A percentile compares a stretch with the other conserved stretches of the same genome.
Evolutionary conservation across 1,140 invertebrate genomes (phyloP).

Genomic region (Ridgeia piscesae): DNA sequence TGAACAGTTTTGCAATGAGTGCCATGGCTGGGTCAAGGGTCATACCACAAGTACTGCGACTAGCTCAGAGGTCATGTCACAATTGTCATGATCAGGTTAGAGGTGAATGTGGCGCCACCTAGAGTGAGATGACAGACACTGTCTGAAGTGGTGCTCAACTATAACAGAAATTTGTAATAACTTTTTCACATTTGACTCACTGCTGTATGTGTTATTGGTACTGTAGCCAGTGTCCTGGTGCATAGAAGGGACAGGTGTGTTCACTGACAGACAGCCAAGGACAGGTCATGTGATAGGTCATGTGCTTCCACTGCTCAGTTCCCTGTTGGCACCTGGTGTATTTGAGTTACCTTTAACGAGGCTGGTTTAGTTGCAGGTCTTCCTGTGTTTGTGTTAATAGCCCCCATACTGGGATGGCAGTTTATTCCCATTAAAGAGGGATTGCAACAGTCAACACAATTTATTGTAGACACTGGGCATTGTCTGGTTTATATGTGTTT

Average conservation of each 20-base stretch:
- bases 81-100: neutral
- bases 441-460: neutral
- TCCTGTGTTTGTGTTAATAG: no score
- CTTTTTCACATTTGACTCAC: neutral
- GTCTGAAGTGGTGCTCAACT: neutral
- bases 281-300: no score
- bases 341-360: no score
- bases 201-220: neutral
- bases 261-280: neutral
- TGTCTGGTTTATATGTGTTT: neutral
- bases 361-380: no score
- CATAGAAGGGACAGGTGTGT: neutral
- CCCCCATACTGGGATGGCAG: no score
- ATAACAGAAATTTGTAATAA: neutral
- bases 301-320: no score
- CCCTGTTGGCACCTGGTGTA: no score
- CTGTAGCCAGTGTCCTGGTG: neutral
- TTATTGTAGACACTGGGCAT: neutral
- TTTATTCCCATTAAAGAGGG: no score
- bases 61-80: no score
- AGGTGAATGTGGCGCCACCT: neutral
- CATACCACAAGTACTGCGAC: no score
- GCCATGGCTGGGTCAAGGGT: no score
- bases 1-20: no score
- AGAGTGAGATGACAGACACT: neutral